Conservation (phyloP, 1,140 invertebrate genomes). For the Pteromalus puparum region DNA sequence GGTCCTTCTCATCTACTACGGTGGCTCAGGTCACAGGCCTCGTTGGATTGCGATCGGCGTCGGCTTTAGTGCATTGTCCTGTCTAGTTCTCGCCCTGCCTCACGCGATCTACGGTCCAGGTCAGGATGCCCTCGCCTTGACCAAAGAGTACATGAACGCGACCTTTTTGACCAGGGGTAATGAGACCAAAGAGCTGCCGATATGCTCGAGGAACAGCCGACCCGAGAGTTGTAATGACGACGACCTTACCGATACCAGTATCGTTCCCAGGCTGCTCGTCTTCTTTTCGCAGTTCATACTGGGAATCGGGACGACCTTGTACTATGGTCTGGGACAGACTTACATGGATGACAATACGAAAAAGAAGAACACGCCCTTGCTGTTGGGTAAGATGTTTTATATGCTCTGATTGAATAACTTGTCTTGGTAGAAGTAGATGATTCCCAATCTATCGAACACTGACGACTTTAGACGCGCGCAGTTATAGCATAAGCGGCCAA, state of each 20-base stretch:
- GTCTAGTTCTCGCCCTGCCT: conserved; percentile 80
- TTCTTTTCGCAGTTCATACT: conserved; percentile 83
- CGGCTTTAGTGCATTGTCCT: conserved; percentile 79
- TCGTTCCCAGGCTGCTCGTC: conserved; percentile 79
- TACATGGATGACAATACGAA: conserved; percentile 84
- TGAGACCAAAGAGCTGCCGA: conserved; percentile 56
- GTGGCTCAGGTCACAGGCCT: conserved; percentile 78
- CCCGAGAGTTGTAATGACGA: conserved; percentile 73
- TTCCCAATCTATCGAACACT: too few relatives aligned
- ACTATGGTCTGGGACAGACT: conserved; percentile 81
- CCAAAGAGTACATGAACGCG: conserved; percentile 71
- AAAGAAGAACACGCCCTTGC: conserved; percentile 80
- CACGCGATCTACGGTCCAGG: conserved; percentile 83
- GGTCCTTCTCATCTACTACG: conserved; percentile 78
- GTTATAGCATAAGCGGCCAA: too few relatives aligned
- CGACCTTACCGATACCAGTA: conserved; percentile 68
- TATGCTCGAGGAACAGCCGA: conserved; percentile 59
- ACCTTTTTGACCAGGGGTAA: conserved; percentile 59
- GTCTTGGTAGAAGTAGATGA: too few relatives aligned
- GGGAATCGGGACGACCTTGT: conserved; percentile 82
- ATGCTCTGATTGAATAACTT: background rate
- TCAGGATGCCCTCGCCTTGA: conserved; percentile 73
- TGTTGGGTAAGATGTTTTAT: conserved; percentile 72
- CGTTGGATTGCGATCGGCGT: conserved; percentile 82
- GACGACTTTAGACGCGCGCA: too few relatives aligned